These are phyloP conservation scores for Callionymus lyra DNA, from an alignment of 2,113 vertebrate genomes.

Conservation along the genomic window DNA sequence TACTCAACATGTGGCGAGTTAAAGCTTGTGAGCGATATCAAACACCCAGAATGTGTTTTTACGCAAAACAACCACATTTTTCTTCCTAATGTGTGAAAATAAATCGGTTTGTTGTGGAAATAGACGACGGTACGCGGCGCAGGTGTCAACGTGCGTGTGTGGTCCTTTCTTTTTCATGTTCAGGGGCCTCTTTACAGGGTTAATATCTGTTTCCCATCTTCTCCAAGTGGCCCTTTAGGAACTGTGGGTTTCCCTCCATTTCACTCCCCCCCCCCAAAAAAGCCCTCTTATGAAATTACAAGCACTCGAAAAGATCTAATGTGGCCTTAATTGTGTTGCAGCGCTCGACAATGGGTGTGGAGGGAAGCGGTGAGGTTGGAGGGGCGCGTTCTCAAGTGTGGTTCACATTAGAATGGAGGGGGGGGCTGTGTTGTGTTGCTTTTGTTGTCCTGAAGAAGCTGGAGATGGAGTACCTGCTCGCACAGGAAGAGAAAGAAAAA, in stretches of 20 bases:
- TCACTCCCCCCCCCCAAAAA: conserved; percentile 10
- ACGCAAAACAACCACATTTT: conserved; percentile 17
- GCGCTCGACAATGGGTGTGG: conserved; percentile 53
- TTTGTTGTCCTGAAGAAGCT: conserved; percentile 51
- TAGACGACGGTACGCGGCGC: conserved; percentile 8
- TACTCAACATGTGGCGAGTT: conserved; percentile 35
- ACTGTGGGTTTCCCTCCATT: conserved; percentile 53
- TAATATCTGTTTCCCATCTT: conserved; percentile 75
- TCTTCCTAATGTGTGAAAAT: conserved; percentile 12
- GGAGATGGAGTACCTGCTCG: conserved; percentile 21
- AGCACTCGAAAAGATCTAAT: conserved; percentile 76
- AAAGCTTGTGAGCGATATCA: conserved; percentile 18
- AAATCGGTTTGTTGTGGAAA: conserved; percentile 28
- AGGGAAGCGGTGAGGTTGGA: conserved; percentile 36
- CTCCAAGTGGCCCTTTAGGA: conserved; percentile 64
- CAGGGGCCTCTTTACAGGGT: conserved; percentile 39
- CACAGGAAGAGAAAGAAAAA: conserved; percentile 2
- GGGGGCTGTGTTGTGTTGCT: conserved; percentile 42
- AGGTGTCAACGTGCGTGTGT: conserved; percentile 63
- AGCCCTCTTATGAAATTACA: conserved; percentile 72
- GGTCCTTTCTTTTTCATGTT: conserved; percentile 48
- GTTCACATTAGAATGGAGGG: conserved; percentile 67
- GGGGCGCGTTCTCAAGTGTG: conserved; percentile 48
- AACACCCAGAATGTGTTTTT: conserved; percentile 27
- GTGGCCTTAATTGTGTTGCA: conserved; percentile 71